These are phyloP conservation scores for Eclectus roratus DNA, from an alignment of 2,113 vertebrate genomes.

Conservation along the genomic window DNA sequence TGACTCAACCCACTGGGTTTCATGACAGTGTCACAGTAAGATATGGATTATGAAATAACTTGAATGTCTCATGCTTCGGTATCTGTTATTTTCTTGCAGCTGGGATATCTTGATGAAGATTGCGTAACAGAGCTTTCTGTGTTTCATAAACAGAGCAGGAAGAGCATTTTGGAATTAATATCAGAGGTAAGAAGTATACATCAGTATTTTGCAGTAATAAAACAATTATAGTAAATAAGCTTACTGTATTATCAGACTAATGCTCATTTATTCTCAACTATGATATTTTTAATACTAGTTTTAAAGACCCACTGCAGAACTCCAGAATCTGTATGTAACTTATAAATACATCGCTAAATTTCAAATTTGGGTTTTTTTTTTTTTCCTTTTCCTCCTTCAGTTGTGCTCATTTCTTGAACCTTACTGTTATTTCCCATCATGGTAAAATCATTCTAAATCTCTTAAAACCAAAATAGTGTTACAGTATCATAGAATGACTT, in stretches of 20 bases:
- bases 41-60: neutral
- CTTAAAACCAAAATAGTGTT: neutral
- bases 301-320: neutral
- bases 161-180: constrained; percentile 78
- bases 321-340: neutral
- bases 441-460: neutral
- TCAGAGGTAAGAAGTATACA: constrained; percentile 77
- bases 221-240: neutral
- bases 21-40: neutral
- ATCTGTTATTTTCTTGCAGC: constrained; percentile 67
- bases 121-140: constrained; percentile 90
- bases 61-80: neutral
- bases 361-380: neutral
- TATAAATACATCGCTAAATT: neutral
- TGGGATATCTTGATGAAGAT: constrained; percentile 88
- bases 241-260: neutral
- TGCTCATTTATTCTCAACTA: neutral
- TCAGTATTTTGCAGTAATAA: neutral
- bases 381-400: neutral
- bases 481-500: neutral
- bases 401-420: neutral
- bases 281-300: neutral
- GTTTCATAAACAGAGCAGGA: constrained; percentile 79
- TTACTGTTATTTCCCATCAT: neutral
- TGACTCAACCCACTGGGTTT: neutral